Conservation (phyloP, 2,113 vertebrate species). For the Pandion haliaetus region DNA sequence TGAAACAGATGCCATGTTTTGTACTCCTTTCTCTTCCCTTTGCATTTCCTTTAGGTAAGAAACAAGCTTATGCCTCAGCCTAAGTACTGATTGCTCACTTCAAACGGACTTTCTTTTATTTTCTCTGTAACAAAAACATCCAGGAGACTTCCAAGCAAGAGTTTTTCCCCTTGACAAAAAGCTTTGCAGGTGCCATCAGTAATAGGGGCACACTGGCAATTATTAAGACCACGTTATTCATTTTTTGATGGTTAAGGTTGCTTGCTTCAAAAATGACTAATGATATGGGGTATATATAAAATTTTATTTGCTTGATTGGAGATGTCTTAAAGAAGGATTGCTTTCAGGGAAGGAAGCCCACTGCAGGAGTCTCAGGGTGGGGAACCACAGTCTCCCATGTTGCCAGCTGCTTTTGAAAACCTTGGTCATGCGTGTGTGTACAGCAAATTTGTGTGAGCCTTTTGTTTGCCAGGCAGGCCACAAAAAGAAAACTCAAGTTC, state of each 20-base stretch:
- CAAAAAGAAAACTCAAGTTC: neutral
- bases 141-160: neutral
- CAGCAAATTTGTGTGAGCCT: neutral
- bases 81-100: neutral
- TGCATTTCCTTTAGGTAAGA: neutral
- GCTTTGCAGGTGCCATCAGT: neutral
- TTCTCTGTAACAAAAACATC: neutral
- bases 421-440: neutral
- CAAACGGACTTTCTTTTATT: neutral
- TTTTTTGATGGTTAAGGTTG: neutral
- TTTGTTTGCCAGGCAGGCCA: neutral
- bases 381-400: neutral
- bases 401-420: neutral
- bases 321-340: neutral
- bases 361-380: neutral
- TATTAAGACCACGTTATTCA: rapidly evolving
- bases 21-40: neutral
- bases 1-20: neutral
- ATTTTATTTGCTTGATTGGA: neutral
- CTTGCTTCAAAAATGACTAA: neutral
- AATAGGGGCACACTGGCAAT: neutral
- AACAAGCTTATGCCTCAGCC: neutral
- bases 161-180: neutral
- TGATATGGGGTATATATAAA: neutral
- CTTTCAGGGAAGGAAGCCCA: neutral